Conservation (phyloP, 2,113 vertebrate species). For the Corythornis vintsioides region DNA sequence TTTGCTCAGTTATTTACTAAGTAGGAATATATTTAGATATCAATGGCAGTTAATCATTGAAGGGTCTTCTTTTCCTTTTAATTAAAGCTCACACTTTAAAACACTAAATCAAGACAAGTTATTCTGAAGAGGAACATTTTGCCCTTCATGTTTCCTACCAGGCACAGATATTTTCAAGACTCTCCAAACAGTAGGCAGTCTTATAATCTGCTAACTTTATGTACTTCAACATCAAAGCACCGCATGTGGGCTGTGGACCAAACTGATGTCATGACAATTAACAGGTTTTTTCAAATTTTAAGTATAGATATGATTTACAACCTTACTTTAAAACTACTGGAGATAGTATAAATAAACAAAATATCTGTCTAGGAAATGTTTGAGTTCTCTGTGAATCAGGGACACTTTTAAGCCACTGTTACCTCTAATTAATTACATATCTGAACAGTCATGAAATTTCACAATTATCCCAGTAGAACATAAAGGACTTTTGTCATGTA, state of each 20-base stretch:
- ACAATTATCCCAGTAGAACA: not conserved
- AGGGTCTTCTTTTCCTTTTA: not conserved
- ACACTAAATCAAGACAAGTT: constrained; percentile 23
- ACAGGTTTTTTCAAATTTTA: not conserved
- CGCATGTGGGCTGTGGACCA: not conserved
- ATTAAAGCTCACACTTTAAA: constrained; percentile 48
- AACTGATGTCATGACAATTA: not conserved
- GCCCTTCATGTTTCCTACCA: constrained; percentile 3
- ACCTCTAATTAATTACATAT: not conserved
- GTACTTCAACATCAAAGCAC: not conserved
- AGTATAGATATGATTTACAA: not conserved
- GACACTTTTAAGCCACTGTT: not conserved
- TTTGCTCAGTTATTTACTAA: constrained; percentile 27
- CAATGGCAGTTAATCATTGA: constrained; percentile 23
- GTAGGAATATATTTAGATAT: constrained; percentile 29
- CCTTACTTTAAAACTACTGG: not conserved
- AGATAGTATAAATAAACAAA: not conserved
- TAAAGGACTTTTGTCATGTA: not conserved
- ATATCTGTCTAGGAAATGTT: not conserved
- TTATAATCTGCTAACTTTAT: not conserved
- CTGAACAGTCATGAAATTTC: not conserved
- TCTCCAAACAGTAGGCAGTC: constrained; percentile 10
- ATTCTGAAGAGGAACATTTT: constrained; percentile 31
- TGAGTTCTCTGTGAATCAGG: not conserved
- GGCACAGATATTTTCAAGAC: constrained; percentile 21